Base-by-base conservation (phyloP, 1,140 invertebrate genomes). In the Danaus plexippus region DNA sequence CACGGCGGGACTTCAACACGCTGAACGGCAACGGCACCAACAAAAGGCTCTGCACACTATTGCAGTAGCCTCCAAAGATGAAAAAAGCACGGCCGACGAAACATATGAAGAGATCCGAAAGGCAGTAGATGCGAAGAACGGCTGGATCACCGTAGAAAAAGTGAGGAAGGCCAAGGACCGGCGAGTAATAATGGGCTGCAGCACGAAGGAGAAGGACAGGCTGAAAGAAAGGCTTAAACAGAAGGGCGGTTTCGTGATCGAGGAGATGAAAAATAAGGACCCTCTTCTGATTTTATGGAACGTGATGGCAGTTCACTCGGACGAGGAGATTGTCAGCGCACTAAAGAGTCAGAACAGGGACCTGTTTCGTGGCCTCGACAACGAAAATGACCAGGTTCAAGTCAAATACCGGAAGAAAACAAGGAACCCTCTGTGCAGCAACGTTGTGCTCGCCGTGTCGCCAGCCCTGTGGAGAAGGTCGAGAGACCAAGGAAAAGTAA, bases 151-250 rank as follows among this genome's bases (percentile, higher is more conserved):
- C n/a, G 41, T 48, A 1, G 54, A 55, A 1, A 48, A 22, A 9
- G 18, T 55, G 0, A 13, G 46, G 9, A 55, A 55, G 11, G 54
- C 54, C 9, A 55, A 55, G 10, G 46, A 48, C 18, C 10, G 46
- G 22, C 42, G 48, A n/a, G 22, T 55, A 1, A 43, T 55, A 9
- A 12, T 55, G 12, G 46, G 46, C 6, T 48, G 46, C 32, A 18
- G 15, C 4, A 42, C 46, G 0, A 9, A n/a, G 9, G 47, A 55
- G 43, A 40, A 55, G 9, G 8, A 22, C 1, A 48, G 4, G 32
- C 9, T 55, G 0, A n/a, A 11, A 9, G 47, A 43, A 22, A 43
- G 8, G 13, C 2, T 48, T 2, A n/a, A 44, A 18, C 46, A 11
- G 11, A 18, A 13, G 8, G 9, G 13, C 9, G 15, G 1, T 0